Evolutionary conservation across 2,797 vertebrate species (phyloP), one percentile per base, ranked within the genome.

Genomic region (Xenentodon cancila): DNA sequence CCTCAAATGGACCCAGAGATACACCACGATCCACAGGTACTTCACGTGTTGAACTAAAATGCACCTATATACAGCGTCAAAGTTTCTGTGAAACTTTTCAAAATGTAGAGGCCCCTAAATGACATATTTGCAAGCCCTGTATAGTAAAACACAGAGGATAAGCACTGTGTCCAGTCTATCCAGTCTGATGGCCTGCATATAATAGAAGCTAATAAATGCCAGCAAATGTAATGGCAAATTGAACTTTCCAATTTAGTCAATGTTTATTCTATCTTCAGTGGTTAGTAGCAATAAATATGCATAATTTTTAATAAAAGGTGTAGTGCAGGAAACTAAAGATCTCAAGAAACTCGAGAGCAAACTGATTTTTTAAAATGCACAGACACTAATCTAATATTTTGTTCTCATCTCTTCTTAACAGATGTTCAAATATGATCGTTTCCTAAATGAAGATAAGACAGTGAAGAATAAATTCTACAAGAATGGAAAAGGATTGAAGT

Each of bases 1-100:
- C 96, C 96, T 18, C 95, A 97, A 57, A 96, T 90, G 93, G 95
- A 97, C 68, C 93, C 93, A 0, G 82, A 94, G 62, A 93, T 98
- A 85, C 94, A 97, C 73, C 73, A 86, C 21, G 89, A 96, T 15
- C 95, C 95, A 40, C 91, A 97, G 95, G 96, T 97, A 89, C 84
- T 27, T 17, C 32, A 21, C 54, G 2, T 18, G 49, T 5, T 27
- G 1, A 18, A 19, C 11, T 37, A 15, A 32, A 46, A 37, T 12
- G 12, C 11, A 40, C 13, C 15, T 8, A 40, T 16, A 40, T 17
- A 47, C 32, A 37, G 11, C 11, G 1, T 37, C 11, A 37, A 37
- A 37, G 34, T 45, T 9, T 51, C 9, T 25, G 54, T 59, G 4
- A 3, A 40, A 27, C 11, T n/a, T 46, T 55, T 48, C 17, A 1